Evolutionary conservation across 1,140 invertebrate species (phyloP).

Genomic region (Thaumatotibia leucotreta): DNA sequence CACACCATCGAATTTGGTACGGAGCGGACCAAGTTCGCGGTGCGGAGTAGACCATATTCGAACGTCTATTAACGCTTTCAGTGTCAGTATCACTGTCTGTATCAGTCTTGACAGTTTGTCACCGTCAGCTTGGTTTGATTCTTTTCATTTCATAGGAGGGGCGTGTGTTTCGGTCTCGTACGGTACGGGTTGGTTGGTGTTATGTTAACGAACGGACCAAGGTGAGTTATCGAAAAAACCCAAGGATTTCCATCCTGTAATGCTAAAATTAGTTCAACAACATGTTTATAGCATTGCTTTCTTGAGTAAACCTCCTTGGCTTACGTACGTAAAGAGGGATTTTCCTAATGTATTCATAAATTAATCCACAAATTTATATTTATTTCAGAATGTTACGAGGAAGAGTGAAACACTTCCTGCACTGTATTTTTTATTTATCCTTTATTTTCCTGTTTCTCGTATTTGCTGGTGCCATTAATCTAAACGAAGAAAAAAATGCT

Average conservation of each 20-base stretch:
- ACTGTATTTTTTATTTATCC: conserved; percentile 85
- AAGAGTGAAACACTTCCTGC: conserved; percentile 77
- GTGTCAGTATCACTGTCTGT: no score
- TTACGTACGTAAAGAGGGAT: not conserved
- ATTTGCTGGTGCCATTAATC: conserved; percentile 86
- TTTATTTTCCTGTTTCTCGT: conserved; percentile 89
- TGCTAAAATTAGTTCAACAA: not conserved
- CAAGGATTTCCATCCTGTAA: not conserved
- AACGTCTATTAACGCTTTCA: no score
- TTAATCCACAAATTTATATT: not conserved
- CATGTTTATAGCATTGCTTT: not conserved
- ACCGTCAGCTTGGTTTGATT: not conserved
- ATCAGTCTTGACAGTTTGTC: not conserved
- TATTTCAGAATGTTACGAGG: conserved; percentile 72
- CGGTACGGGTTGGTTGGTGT: not conserved
- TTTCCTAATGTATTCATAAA: not conserved
- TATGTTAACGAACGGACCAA: not conserved
- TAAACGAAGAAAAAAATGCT: conserved; percentile 80
- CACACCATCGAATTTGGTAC: no score
- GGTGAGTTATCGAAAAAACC: not conserved
- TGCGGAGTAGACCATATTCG: no score
- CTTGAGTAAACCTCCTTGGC: not conserved
- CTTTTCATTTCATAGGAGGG: not conserved
- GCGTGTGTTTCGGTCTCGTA: not conserved
- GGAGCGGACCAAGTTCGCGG: no score